phyloP scores from a whole-genome alignment of 2,113 vertebrate genomes.

The Anarrhichthys ocellatus region DNA sequence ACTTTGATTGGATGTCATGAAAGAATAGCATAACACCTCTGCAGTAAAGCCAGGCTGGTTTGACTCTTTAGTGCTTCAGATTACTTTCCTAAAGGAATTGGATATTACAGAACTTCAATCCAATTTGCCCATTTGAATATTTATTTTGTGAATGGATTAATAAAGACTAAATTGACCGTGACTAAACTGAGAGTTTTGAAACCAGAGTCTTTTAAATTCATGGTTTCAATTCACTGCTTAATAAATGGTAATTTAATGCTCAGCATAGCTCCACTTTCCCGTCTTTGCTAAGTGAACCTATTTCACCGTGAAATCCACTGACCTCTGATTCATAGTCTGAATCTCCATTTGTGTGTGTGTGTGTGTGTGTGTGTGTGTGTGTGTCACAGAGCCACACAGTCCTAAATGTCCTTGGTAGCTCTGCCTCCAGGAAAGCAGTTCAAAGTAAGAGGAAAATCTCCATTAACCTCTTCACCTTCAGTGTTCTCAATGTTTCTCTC shows the following conservation, averaged over 20 bases:
- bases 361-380: slow-evolving; percentile 9
- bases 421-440: slow-evolving; percentile 40
- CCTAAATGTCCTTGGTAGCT: not conserved
- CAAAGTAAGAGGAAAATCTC: slow-evolving; percentile 50
- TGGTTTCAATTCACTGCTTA: slow-evolving; percentile 50
- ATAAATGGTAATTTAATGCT: slow-evolving; percentile 71
- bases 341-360: slow-evolving; percentile 3
- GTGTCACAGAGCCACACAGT: not conserved
- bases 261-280: slow-evolving; percentile 35
- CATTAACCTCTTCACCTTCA: slow-evolving; percentile 51
- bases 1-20: not conserved
- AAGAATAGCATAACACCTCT: not conserved
- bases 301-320: slow-evolving; percentile 62
- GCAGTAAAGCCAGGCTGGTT: not conserved
- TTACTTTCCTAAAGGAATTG: not conserved
- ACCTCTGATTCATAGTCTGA: slow-evolving; percentile 41
- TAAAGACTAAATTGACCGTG: slow-evolving; percentile 66
- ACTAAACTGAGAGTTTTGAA: slow-evolving; percentile 53
- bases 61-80: slow-evolving; percentile 3
- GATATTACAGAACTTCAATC: slow-evolving; percentile 23
- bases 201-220: slow-evolving; percentile 58
- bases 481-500: not conserved
- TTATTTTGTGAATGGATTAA: slow-evolving; percentile 61
- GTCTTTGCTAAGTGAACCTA: slow-evolving; percentile 50
- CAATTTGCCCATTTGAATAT: slow-evolving; percentile 49